A percentile compares a stretch with the other conserved stretches of the same genome.
phyloP scores from a whole-genome alignment of 23 tunicate genomes.

The Diplosoma virens region DNA sequence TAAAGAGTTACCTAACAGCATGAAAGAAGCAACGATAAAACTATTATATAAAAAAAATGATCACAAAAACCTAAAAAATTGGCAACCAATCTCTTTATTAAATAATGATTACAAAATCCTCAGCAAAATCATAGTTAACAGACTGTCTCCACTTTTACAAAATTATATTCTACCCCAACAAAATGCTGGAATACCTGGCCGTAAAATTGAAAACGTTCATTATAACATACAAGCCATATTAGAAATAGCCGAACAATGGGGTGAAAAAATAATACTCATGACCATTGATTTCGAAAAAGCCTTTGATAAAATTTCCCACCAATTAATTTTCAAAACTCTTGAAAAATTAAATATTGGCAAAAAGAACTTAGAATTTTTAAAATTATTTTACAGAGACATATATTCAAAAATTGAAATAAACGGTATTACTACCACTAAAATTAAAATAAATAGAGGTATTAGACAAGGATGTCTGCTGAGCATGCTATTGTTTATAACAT shows the following conservation, averaged over 20 bases:
- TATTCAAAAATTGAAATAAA: slow-evolving; percentile 14
- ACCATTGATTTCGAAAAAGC: slow-evolving; percentile 17
- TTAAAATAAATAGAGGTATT: slow-evolving; percentile 20
- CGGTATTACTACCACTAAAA: neutral
- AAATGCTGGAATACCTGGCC: neutral
- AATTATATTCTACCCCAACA: neutral
- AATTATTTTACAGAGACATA: neutral
- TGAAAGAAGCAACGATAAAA: neutral
- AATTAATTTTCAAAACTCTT: neutral
- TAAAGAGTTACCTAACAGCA: neutral
- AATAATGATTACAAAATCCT: slow-evolving; percentile 41
- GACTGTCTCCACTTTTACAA: neutral
- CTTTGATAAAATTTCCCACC: slow-evolving; percentile 7
- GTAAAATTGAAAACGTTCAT: neutral
- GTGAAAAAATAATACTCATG: neutral
- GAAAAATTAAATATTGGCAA: neutral
- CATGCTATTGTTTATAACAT: slow-evolving; percentile 23
- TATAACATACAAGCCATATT: neutral
- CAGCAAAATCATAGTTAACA: neutral
- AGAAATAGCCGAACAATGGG: neutral
- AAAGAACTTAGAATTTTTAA: neutral
- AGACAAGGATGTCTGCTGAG: slow-evolving; percentile 54
- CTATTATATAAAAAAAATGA: neutral
- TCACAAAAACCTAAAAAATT: slow-evolving; percentile 1
- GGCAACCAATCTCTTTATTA: slow-evolving; percentile 41